Evolutionary conservation across 2,888 invertebrate species (phyloP).

Genomic region (Adineta ricciae): DNA sequence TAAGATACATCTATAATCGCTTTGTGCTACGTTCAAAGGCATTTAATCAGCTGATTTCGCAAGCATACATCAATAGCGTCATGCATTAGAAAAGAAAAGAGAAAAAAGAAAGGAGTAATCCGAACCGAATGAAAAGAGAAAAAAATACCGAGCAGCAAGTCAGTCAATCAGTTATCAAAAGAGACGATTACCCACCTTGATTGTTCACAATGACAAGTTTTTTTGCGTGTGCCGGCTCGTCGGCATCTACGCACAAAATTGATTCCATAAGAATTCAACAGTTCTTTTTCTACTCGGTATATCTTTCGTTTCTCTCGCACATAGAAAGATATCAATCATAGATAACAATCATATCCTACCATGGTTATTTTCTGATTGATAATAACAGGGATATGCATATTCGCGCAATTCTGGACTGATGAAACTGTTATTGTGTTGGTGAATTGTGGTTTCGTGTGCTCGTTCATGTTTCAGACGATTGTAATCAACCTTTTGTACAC

Average conservation of each 20-base stretch:
- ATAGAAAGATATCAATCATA: background rate
- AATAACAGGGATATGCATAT: background rate
- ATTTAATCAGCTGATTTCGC: background rate
- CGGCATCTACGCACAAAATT: background rate
- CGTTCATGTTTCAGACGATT: slow-evolving; percentile 6
- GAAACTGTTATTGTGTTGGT: background rate
- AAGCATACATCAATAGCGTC: background rate
- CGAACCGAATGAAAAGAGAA: background rate
- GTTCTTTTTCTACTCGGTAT: background rate
- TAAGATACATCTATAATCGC: background rate
- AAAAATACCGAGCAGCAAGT: background rate
- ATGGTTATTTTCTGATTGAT: background rate
- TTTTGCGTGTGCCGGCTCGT: background rate
- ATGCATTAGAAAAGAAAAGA: background rate
- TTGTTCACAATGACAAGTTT: background rate
- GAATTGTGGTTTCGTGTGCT: background rate
- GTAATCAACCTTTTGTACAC: background rate
- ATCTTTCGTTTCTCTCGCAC: background rate
- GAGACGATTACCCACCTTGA: background rate
- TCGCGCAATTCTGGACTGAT: background rate
- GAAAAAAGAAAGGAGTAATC: background rate
- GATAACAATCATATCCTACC: background rate
- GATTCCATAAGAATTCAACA: background rate
- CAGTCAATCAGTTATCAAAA: background rate
- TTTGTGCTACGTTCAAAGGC: background rate